Base-by-base conservation (phyloP, 2,113 vertebrate species). In the Otocyon megalotis region DNA sequence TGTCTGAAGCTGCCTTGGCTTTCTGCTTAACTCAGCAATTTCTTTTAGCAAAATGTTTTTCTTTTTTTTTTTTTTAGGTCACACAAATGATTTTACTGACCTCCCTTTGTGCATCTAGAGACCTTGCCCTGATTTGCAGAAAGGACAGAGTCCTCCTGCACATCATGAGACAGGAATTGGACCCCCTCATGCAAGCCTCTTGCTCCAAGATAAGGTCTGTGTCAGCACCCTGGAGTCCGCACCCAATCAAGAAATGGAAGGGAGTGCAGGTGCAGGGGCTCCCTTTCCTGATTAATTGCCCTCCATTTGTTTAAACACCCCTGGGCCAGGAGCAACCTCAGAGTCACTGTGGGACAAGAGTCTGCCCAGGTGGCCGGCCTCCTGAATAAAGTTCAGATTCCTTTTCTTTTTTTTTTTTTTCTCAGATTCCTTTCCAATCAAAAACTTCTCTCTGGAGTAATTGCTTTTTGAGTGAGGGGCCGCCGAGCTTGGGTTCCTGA, bases 241-340 rank as follows among this genome's bases (percentile, higher is more conserved):
- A 9, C 14, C 13, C 0, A 48, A 28, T 50, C 4, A 6, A 76
- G 24, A 16, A 24, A 15, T 3, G 72, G 43, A 43, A 8, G 6
- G 43, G 6, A 43, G 3, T 6, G 6, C 6, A 3, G 22, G 43
- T 24, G 37, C 2, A 22, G 3, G 72, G 0, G 24, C 37, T 48
- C 72, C 22, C 37, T 28, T 76, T 76, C 7, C 43, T 8, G 43
- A 48, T 12, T 16, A 43, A 28, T 24, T 16, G 72, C 43, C 72
- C 72, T 28, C 28, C 48, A 16, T 37, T 37, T 13, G 13, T 48
- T 43, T 76, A 48, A 4, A 48, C 48, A 48, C 24, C 37, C 13
- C 43, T 7, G 13, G 37, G 37, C 37, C 24, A 43, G 72, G 14
- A 48, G 37, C 37, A 28, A 48, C 24, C 72, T 48, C 37, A 1